phyloP scores from a whole-genome alignment of 2,113 vertebrate species.

The Pyrgilauda ruficollis region DNA sequence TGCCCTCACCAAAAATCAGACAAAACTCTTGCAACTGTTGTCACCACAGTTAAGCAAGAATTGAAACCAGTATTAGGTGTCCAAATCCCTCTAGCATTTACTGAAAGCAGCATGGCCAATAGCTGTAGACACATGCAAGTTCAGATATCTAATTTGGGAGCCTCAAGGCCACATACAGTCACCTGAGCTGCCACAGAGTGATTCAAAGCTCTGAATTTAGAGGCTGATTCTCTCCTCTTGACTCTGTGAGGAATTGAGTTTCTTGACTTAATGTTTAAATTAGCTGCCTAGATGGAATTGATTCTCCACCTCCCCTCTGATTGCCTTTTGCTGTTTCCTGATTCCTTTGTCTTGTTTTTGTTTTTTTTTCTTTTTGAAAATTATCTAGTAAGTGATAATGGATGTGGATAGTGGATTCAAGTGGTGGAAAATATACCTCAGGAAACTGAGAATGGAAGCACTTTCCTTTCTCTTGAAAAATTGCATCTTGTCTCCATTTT shows the following conservation, averaged over 20 bases:
- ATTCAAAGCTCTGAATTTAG: slow-evolving; percentile 20
- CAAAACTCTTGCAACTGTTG: neutral
- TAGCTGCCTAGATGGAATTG: neutral
- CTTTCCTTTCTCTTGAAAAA: neutral
- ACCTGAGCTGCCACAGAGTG: neutral
- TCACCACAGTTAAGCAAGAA: neutral
- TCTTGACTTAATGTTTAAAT: neutral
- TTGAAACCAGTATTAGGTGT: neutral
- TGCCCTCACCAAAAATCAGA: neutral
- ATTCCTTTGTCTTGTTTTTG: neutral
- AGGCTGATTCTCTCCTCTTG: neutral
- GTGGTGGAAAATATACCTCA: neutral
- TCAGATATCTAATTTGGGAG: neutral
- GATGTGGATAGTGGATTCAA: neutral
- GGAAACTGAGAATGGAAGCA: neutral
- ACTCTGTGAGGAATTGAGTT: neutral
- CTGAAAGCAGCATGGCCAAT: neutral
- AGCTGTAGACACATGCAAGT: neutral
- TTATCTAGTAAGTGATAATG: neutral
- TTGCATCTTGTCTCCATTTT: neutral
- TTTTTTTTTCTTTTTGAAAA: neutral
- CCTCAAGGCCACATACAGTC: neutral
- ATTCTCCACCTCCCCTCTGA: neutral
- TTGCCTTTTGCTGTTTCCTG: neutral
- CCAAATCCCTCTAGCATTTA: neutral